phyloP scores from a whole-genome alignment of 2,797 vertebrate genomes.

The Peromyscus attwateri region DNA sequence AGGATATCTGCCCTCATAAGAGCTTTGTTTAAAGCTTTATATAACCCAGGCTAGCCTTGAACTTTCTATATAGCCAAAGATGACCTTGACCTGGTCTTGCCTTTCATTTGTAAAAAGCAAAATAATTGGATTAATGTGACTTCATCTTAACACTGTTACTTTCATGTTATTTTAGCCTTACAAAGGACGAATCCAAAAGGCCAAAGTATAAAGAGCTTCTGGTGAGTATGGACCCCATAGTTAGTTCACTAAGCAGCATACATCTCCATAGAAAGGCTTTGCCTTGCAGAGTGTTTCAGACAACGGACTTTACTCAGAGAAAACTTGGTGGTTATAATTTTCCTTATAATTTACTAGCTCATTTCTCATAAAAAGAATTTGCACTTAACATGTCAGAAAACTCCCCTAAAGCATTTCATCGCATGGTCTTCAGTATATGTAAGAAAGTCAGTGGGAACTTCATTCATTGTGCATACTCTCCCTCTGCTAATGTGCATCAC shows the following conservation, averaged over 20 bases:
- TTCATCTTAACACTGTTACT: constrained; percentile 76
- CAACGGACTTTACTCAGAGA: constrained; percentile 27
- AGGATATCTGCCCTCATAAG: background rate
- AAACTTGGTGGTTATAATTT: constrained; percentile 23
- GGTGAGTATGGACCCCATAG: constrained; percentile 90
- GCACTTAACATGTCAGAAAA: constrained; percentile 24
- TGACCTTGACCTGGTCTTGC: background rate
- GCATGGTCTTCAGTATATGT: background rate
- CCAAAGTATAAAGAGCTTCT: constrained; percentile 99
- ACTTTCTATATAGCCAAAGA: background rate
- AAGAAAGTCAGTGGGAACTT: background rate
- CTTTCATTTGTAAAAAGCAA: constrained; percentile 58
- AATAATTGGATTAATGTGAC: constrained; percentile 3
- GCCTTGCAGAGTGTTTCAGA: background rate
- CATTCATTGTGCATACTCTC: background rate
- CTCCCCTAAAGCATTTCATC: background rate
- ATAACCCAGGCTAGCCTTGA: background rate
- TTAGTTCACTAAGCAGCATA: background rate
- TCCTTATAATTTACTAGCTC: constrained; percentile 26
- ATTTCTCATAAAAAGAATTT: constrained; percentile 56
- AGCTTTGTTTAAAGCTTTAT: background rate
- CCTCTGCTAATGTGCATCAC: background rate
- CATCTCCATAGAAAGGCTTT: background rate
- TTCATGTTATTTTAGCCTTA: constrained; percentile 92
- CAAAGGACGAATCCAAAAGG: constrained; percentile 99